A percentile compares a stretch with the other conserved stretches of the same genome.
Evolutionary conservation across 2,888 invertebrate species (phyloP).

Genomic region (Tethea ocularis): DNA sequence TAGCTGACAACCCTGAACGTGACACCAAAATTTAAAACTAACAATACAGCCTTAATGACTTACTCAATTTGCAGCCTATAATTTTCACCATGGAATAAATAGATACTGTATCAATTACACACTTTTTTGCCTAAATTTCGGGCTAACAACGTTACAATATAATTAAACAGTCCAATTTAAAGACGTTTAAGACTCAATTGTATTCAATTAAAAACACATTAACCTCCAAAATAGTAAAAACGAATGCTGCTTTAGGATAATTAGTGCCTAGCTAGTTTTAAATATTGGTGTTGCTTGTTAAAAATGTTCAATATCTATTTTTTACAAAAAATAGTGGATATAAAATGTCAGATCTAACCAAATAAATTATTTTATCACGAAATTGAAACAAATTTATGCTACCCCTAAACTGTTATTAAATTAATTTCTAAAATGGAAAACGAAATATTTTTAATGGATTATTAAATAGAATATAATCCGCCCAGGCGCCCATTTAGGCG

Average conservation of each 20-base stretch:
- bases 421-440: neutral
- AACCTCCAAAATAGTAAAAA: constrained; percentile 10
- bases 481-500: constrained; percentile 8
- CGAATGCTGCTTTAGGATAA: neutral
- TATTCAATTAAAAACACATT: constrained; percentile 23
- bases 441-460: constrained; percentile 8
- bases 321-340: too few relatives aligned
- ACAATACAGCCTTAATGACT: constrained; percentile 2
- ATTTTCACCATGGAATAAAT: neutral
- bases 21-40: neutral
- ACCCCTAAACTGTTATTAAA: neutral
- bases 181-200: constrained; percentile 17
- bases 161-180: constrained; percentile 22
- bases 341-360: too few relatives aligned
- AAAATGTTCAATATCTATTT: too few relatives aligned
- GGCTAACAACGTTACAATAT: constrained; percentile 4
- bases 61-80: neutral
- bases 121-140: neutral
- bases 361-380: neutral
- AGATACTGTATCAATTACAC: neutral
- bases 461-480: constrained; percentile 8
- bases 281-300: neutral
- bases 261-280: neutral
- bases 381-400: neutral
- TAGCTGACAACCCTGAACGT: neutral